phyloP scores from a whole-genome alignment of 23 tunicate genomes.

The Corella eumyota region DNA sequence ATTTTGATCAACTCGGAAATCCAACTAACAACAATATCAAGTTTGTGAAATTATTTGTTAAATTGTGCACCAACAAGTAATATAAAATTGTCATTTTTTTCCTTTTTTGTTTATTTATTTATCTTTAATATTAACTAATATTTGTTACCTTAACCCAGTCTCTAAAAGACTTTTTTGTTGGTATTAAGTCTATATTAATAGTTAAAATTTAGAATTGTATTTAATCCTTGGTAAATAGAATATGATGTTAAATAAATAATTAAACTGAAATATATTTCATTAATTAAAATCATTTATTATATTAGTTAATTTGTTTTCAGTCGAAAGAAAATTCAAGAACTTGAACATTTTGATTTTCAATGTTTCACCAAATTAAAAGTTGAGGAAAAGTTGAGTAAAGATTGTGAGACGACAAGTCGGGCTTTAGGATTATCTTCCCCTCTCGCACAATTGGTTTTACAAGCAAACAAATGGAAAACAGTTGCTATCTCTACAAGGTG shows the following conservation, averaged over 20 bases:
- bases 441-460: constrained; percentile 45
- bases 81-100: too few species aligned
- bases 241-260: too few species aligned
- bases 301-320: background rate
- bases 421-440: constrained; percentile 29
- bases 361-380: constrained; percentile 16
- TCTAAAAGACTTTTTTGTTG: too few species aligned
- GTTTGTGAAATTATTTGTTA: constrained; percentile 1
- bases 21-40: constrained; percentile 6
- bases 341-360: constrained; percentile 51
- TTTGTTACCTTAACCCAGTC: too few species aligned
- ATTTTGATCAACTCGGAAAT: constrained; percentile 16
- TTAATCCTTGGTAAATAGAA: too few species aligned
- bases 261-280: background rate
- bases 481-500: constrained; percentile 27
- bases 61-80: too few species aligned
- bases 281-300: background rate
- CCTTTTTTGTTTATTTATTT: too few species aligned
- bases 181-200: too few species aligned
- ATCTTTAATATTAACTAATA: too few species aligned
- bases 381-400: constrained; percentile 26
- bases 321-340: constrained; percentile 50
- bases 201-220: too few species aligned
- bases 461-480: constrained; percentile 70
- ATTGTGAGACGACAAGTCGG: constrained; percentile 22